Base-by-base conservation (phyloP, 2,113 vertebrate genomes). In the Oncorhynchus mykiss region DNA sequence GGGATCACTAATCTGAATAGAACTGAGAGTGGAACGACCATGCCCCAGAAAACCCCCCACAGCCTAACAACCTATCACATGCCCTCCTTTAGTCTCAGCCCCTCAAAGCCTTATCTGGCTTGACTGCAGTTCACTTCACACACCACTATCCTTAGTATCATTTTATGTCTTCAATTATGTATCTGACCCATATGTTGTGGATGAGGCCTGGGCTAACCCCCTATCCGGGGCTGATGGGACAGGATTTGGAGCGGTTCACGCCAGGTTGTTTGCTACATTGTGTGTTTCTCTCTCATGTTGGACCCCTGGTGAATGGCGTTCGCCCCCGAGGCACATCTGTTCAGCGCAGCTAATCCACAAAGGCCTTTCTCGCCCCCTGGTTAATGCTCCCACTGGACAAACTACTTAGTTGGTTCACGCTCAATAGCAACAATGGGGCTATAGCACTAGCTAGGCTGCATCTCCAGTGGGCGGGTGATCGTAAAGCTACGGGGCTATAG, bases 301-400 rank as follows among this genome's bases (percentile, higher is more conserved):
- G 86, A 78, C 82, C 73, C 74, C 73, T 70, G 80, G 74, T 81
- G 79, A 85, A 80, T 67, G 72, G 78, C 4, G 62, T 73, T 82
- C 51, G 13, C 25, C 66, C 84, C 83, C 22, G 62, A 31, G 84
- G 85, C 82, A 80, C 83, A 88, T 83, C 83, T 88, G 87, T 75
- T 80, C 76, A 85, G 77, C 20, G 76, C 59, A 76, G 78, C 79
- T 82, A 78, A 77, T 83, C 80, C 84, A 88, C 79, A 83, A 85
- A 67, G n/a, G 7, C 24, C 78, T 71, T 74, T 74, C 82, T 65
- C 45, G 59, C 71, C 64, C 27, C 34, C 79, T 74, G 80, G 72
- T 48, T 80, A 80, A 86, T 69, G 79, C 67, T 39, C 73, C 79
- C 72, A 45, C 39, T 45, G 39, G 9, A 11, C 39, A 45, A 45